Conservation (phyloP, 2,113 vertebrate genomes). For the Gobiocypris rarus region DNA sequence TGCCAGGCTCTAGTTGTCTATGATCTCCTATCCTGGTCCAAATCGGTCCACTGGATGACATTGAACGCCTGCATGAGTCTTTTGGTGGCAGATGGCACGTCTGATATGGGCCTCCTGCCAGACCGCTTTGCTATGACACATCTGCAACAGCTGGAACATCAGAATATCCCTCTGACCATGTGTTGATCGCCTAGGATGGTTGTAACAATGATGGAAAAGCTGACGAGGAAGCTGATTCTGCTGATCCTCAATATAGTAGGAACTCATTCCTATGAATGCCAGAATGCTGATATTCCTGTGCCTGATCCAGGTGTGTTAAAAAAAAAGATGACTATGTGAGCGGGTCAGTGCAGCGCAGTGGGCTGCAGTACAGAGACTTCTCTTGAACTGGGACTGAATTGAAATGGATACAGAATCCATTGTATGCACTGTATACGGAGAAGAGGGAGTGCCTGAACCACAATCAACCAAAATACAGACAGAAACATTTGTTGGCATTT, state of each 20-base stretch:
- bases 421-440: too few relatives aligned
- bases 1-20: neutral
- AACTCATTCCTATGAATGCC: neutral
- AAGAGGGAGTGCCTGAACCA: too few relatives aligned
- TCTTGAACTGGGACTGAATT: neutral
- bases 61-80: neutral
- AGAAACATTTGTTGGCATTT: too few relatives aligned
- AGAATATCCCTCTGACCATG: slow-evolving; percentile 13
- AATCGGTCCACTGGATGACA: neutral
- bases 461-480: too few relatives aligned
- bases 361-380: neutral
- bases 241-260: neutral
- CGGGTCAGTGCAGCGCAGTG: neutral
- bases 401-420: neutral
- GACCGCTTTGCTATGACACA: slow-evolving; percentile 16
- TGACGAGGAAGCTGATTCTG: neutral
- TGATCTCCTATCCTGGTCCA: neutral
- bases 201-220: neutral
- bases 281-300: neutral
- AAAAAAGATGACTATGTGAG: neutral
- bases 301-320: neutral
- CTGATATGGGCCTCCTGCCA: slow-evolving; percentile 23
- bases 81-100: slow-evolving; percentile 28
- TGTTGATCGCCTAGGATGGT: neutral
- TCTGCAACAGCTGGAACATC: slow-evolving; percentile 33